Conservation (phyloP, 2,888 invertebrate species). For the Piscicola geometra region DNA sequence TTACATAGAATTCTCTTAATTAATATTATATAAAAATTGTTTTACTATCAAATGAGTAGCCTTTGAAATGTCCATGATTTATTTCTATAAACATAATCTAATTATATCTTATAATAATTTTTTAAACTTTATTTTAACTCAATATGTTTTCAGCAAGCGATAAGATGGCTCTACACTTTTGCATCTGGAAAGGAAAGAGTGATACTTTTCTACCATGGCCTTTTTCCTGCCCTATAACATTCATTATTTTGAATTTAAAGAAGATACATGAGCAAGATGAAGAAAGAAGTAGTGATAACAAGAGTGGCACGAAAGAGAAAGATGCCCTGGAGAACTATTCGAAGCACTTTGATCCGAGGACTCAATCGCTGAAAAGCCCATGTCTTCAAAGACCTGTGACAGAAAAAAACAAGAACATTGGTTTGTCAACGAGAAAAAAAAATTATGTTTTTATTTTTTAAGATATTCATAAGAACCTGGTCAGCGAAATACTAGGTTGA, state of each 20-base stretch:
- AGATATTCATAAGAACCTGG: too few species aligned
- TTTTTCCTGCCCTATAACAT: conserved; percentile 40
- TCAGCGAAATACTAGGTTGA: too few species aligned
- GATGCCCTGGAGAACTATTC: background rate
- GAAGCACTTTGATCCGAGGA: conserved; percentile 9
- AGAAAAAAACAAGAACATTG: conserved; percentile 24
- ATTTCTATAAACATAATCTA: too few species aligned
- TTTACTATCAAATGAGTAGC: too few species aligned
- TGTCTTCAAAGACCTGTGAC: conserved; percentile 14
- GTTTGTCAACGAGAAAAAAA: conserved; percentile 7
- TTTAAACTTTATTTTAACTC: too few species aligned
- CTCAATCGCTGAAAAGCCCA: conserved; percentile 2
- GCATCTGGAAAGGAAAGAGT: conserved; percentile 42
- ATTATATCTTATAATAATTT: too few species aligned
- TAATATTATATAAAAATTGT: too few species aligned
- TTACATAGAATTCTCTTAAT: too few species aligned
- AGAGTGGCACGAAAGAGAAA: background rate
- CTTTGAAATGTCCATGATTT: too few species aligned
- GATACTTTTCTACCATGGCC: conserved; percentile 44
- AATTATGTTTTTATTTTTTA: background rate
- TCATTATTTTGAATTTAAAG: conserved; percentile 42
- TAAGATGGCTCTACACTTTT: conserved; percentile 39
- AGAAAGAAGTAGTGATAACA: too few species aligned
- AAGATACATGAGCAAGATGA: background rate
- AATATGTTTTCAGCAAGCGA: background rate